These are phyloP conservation scores for Platichthys flesus DNA, from an alignment of 2,113 vertebrate species.

Conservation along the genomic window DNA sequence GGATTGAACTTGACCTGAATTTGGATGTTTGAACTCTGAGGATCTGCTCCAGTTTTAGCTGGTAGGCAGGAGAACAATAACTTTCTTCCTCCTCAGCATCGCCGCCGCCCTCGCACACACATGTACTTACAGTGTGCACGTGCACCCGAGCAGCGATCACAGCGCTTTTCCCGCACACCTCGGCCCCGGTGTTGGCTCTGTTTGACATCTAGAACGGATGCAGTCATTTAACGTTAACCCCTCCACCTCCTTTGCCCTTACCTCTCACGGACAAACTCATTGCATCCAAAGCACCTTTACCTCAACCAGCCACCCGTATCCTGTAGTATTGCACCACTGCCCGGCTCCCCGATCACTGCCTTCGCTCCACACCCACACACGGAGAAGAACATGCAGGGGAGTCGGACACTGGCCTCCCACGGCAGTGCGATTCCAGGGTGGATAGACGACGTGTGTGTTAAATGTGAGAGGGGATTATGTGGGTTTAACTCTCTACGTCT, in stretches of 20 bases:
- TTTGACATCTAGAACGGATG: slow-evolving; percentile 53
- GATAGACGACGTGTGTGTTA: slow-evolving; percentile 83
- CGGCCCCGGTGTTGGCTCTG: slow-evolving; percentile 27
- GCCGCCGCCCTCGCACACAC: background rate
- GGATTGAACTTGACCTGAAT: slow-evolving; percentile 76
- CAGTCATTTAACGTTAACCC: slow-evolving; percentile 56
- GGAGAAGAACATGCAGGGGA: slow-evolving; percentile 66
- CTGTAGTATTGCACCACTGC: slow-evolving; percentile 42
- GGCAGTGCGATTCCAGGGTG: slow-evolving; percentile 83
- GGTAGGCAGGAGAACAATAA: slow-evolving; percentile 41
- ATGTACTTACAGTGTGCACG: slow-evolving; percentile 20
- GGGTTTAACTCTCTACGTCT: slow-evolving; percentile 89
- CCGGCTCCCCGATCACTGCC: slow-evolving; percentile 20
- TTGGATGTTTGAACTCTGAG: slow-evolving; percentile 58
- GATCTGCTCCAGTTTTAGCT: slow-evolving; percentile 65
- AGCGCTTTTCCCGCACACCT: slow-evolving; percentile 8
- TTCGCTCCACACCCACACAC: slow-evolving; percentile 35
- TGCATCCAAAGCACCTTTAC: slow-evolving; percentile 40
- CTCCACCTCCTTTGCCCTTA: slow-evolving; percentile 47
- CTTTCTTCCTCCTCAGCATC: slow-evolving; percentile 30
- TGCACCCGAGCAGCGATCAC: background rate
- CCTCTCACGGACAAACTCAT: slow-evolving; percentile 12
- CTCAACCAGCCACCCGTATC: slow-evolving; percentile 57
- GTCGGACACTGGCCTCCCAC: slow-evolving; percentile 82
- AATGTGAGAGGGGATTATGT: slow-evolving; percentile 91